Conservation (phyloP, 2,797 vertebrate species). For the Tympanoctomys barrerae region DNA sequence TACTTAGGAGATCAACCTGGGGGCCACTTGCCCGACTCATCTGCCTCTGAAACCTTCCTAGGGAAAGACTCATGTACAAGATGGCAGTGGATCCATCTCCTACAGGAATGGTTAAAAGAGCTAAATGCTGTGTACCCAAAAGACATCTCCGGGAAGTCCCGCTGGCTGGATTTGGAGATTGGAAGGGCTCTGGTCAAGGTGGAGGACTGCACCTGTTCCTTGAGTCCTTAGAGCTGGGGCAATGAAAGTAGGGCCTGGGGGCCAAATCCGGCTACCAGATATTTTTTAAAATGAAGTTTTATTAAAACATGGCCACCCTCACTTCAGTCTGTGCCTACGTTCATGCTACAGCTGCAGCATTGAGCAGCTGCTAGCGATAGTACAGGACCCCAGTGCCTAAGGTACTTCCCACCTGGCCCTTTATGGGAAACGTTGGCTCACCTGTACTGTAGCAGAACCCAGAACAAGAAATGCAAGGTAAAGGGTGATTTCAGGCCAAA, state of each 20-base stretch:
- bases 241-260: background rate
- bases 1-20: background rate
- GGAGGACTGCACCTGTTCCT: background rate
- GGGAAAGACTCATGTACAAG: background rate
- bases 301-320: background rate
- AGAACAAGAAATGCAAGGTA: background rate
- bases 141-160: background rate
- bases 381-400: background rate
- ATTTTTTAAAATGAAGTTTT: constrained; percentile 37
- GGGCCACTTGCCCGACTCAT: background rate
- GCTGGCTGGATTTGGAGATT: background rate
- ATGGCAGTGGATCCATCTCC: background rate
- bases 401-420: background rate
- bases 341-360: background rate
- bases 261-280: constrained; percentile 2
- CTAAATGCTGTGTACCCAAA: background rate
- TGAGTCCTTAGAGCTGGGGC: background rate
- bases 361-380: background rate
- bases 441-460: background rate
- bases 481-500: background rate
- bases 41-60: background rate
- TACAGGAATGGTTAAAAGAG: background rate
- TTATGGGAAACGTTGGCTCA: background rate
- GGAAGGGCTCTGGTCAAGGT: background rate
- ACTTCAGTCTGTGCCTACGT: background rate